These are phyloP conservation scores for Drosophila nigrodunni DNA, from an alignment of 1,140 invertebrate genomes.

Conservation along the genomic window DNA sequence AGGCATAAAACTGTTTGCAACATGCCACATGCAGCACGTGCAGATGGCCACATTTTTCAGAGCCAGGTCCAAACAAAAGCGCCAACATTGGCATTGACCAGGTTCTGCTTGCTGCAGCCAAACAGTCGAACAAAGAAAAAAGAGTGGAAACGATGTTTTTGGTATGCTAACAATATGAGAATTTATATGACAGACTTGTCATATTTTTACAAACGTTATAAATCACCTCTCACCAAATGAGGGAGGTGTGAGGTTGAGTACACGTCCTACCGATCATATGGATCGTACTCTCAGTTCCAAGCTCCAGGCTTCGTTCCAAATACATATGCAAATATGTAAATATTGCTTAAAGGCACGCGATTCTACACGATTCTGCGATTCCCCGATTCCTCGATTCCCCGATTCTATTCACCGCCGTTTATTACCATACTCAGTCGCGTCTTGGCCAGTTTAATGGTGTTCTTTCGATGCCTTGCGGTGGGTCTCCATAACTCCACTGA, in stretches of 20 bases:
- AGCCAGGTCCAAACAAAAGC: conserved; percentile 38
- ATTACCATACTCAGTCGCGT: conserved; percentile 58
- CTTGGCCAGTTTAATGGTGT: conserved; percentile 63
- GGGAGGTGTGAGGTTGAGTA: conserved; percentile 44
- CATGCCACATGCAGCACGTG: conserved; percentile 43
- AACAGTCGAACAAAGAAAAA: conserved; percentile 31
- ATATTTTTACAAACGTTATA: conserved; percentile 83
- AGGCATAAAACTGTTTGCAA: conserved; percentile 16
- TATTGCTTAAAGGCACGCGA: conserved; percentile 77
- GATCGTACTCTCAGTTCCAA: conserved; percentile 8
- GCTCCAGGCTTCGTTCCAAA: background rate
- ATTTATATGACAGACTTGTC: conserved; percentile 82
- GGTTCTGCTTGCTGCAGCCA: conserved; percentile 5
- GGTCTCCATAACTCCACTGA: conserved; percentile 37
- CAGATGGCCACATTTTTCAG: conserved; percentile 17
- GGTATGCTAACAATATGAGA: conserved; percentile 81
- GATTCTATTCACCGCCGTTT: conserved; percentile 49
- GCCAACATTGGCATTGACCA: conserved; percentile 44
- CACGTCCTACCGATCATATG: conserved; percentile 17
- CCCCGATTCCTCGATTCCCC: background rate
- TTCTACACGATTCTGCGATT: conserved; percentile 40
- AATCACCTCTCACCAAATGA: conserved; percentile 66
- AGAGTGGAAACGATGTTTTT: conserved; percentile 44
- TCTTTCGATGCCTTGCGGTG: conserved; percentile 68
- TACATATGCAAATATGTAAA: conserved; percentile 67